phyloP scores from a whole-genome alignment of 2,797 vertebrate species.

The Anabacerthia variegaticeps region DNA sequence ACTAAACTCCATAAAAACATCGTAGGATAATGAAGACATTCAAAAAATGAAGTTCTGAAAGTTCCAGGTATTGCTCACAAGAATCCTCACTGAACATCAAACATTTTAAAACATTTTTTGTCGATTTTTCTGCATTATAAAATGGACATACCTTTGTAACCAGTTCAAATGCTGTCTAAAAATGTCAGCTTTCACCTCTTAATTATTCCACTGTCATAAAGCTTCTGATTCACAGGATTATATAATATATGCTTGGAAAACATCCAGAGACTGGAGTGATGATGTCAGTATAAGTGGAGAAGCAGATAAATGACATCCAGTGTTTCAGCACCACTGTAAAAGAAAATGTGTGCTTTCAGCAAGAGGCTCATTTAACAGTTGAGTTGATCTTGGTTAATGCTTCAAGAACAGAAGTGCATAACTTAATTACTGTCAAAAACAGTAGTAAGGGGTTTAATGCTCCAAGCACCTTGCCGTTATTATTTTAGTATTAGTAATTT shows the following conservation, averaged over 20 bases:
- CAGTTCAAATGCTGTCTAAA: neutral
- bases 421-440: neutral
- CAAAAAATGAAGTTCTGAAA: neutral
- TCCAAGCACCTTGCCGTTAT: neutral
- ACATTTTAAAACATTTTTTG: neutral
- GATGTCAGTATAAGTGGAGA: neutral
- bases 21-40: neutral
- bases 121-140: neutral
- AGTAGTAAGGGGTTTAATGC: neutral
- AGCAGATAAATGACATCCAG: neutral
- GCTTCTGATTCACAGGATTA: neutral
- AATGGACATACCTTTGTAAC: neutral
- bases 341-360: neutral
- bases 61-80: neutral
- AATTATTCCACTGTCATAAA: neutral
- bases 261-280: neutral
- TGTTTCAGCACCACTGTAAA: neutral
- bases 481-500: neutral
- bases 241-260: neutral
- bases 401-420: neutral
- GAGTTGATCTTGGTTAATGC: neutral
- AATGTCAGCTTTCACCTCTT: neutral
- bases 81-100: neutral
- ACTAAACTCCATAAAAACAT: neutral
- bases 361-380: neutral